Conservation (phyloP, 35 echinoderm and acorn worm genomes). For the Patiria miniata region DNA sequence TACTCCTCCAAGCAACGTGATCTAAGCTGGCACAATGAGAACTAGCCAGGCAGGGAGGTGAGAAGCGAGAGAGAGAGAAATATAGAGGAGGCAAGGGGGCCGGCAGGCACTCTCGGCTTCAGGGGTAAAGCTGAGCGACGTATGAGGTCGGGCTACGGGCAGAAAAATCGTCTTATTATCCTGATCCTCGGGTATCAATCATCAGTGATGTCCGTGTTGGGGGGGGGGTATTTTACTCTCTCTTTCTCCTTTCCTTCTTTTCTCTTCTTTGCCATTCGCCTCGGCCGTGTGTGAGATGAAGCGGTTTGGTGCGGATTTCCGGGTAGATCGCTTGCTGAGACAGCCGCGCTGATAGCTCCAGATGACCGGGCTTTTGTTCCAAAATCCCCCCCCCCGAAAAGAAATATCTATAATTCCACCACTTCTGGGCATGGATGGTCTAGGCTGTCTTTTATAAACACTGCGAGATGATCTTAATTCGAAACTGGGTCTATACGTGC, state of each 20-base stretch:
- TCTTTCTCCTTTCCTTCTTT: too few species aligned
- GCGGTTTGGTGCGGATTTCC: conserved; percentile 17
- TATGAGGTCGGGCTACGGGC: conserved; percentile 5
- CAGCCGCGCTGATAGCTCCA: conserved; percentile 9
- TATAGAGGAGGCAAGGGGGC: not conserved
- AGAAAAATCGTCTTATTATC: conserved; percentile 32
- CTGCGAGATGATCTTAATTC: not conserved
- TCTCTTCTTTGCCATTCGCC: too few species aligned
- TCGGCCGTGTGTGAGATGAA: not conserved
- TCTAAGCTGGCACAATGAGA: conserved; percentile 7
- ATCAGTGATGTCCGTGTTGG: conserved; percentile 6
- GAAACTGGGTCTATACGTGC: not conserved
- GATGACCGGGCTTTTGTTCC: conserved; percentile 8
- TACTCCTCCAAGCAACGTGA: conserved; percentile 18
- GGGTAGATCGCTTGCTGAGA: conserved; percentile 13
- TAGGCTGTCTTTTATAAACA: conserved; percentile 26
- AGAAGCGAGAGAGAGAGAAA: too few species aligned
- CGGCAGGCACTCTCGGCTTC: not conserved
- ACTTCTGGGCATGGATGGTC: not conserved
- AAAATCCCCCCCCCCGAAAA: not conserved
- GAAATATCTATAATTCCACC: not conserved
- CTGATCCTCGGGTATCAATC: conserved; percentile 3
- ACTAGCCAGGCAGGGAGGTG: too few species aligned
- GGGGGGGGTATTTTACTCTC: not conserved
- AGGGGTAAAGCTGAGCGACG: conserved; percentile 22